Conservation (phyloP, 1,140 invertebrate species). For the Drosophila hydei region DNA sequence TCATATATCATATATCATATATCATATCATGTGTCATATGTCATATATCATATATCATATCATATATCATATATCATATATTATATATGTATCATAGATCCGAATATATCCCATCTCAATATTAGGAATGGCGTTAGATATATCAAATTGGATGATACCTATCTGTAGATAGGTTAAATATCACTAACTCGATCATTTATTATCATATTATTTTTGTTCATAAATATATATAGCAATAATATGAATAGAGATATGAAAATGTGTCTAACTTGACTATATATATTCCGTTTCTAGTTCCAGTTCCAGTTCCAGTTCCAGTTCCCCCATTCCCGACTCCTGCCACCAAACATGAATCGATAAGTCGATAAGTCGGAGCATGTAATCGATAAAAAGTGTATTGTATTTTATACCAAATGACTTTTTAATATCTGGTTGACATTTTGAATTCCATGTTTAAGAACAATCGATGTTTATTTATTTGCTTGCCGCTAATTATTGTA, state of each 20-base stretch:
- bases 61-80: not conserved
- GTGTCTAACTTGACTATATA: too few relatives aligned
- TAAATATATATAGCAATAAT: too few relatives aligned
- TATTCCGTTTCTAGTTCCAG: too few relatives aligned
- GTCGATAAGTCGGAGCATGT: slow-evolving; percentile 23
- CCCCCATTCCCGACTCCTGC: not conserved
- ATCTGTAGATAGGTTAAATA: not conserved
- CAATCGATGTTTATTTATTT: slow-evolving; percentile 76
- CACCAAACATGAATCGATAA: slow-evolving; percentile 13
- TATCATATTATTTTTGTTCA: too few relatives aligned
- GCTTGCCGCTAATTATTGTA: slow-evolving; percentile 81
- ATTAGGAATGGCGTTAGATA: too few relatives aligned
- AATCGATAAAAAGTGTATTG: slow-evolving; percentile 43
- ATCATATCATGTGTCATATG: too few relatives aligned
- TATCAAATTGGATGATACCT: not conserved
- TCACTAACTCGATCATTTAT: not conserved
- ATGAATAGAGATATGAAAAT: too few relatives aligned
- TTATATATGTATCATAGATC: not conserved
- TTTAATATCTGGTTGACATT: slow-evolving; percentile 79
- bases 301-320: not conserved
- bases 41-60: too few relatives aligned
- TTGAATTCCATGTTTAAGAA: slow-evolving; percentile 81
- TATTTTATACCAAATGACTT: slow-evolving; percentile 79
- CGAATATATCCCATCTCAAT: too few relatives aligned
- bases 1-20: too few relatives aligned